Base-by-base conservation (phyloP, 2,888 invertebrate species). In the Eupithecia dodoneata region DNA sequence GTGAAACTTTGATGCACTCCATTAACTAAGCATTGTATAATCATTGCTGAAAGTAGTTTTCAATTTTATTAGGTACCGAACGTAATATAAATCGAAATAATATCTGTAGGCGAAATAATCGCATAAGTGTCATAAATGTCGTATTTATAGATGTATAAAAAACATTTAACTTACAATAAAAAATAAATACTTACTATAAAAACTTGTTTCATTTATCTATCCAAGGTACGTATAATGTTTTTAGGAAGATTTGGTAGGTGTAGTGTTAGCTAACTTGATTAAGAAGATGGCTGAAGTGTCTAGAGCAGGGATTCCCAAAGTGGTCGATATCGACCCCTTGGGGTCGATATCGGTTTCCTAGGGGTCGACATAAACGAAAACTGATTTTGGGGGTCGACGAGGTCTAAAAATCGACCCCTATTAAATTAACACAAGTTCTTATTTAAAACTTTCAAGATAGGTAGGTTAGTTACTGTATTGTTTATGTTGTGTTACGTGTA, bases 21-120 rank as follows among this genome's bases (percentile, higher is more conserved):
- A 9, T 3, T 18, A 59, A 18, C 59, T 18, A 18, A 59, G 6
- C 10, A 18, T 18, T 59, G 18, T 59, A 49, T 49, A 18, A 59
- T 59, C 59, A 59, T 55, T 55, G 55, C 55, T n/a, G 55, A 55
- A 55, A n/a, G 2, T 55, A n/a, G 9, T 9, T 59, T 59, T 7
- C 7, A 18, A 59, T 59, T 18, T 18, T 9, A 59, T 59, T 59
- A 59, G 18, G 59, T 4, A 52, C n/a, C n/a, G n/a, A 59, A 18
- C 9, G n/a, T n/a, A 15, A 15, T 59, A 18, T 59, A 59, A 18
- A 6, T 59, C 18, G 59, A 59, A 59, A 49, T 13, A 18, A 59
- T 59, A 59, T 59, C 9, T 59, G 59, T 18, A 59, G 59, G 59
- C n/a, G 55, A 55, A 55, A 18, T 55, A 55, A 55, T 55, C 55